phyloP scores from a whole-genome alignment of 2,888 invertebrate genomes.

The Lottia scabra region DNA sequence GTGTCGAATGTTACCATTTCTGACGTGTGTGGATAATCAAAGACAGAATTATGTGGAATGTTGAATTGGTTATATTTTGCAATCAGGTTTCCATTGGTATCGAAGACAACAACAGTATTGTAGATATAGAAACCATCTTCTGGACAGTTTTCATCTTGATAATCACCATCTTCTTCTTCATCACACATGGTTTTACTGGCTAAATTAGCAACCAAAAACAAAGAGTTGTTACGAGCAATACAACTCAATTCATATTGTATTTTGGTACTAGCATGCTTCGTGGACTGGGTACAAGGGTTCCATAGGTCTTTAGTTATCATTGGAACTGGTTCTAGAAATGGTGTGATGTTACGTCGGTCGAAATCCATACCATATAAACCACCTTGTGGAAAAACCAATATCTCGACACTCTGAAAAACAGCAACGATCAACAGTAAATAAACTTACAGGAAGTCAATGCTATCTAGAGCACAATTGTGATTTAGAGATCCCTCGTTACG shows the following conservation, averaged over 20 bases:
- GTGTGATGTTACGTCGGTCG: slow-evolving; percentile 33
- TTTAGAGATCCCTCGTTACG: no score
- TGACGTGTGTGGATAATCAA: slow-evolving; percentile 62
- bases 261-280: slow-evolving; percentile 20
- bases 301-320: slow-evolving; percentile 71
- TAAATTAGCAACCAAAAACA: slow-evolving; percentile 81
- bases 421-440: not conserved
- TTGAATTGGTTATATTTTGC: slow-evolving; percentile 75
- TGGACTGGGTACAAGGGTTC: slow-evolving; percentile 48
- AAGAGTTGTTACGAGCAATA: slow-evolving; percentile 73
- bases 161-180: slow-evolving; percentile 21
- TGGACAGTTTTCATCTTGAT: not conserved
- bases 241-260: slow-evolving; percentile 69
- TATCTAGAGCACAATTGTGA: no score
- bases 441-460: no score
- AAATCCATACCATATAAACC: slow-evolving; percentile 69
- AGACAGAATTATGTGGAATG: slow-evolving; percentile 70
- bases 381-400: slow-evolving; percentile 83
- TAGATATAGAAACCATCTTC: slow-evolving; percentile 68
- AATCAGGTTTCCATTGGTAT: slow-evolving; percentile 78
- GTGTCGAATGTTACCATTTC: slow-evolving; percentile 47
- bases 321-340: slow-evolving; percentile 48
- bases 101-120: slow-evolving; percentile 84
- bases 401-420: slow-evolving; percentile 76
- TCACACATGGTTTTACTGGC: slow-evolving; percentile 76